A percentile compares a stretch with the other conserved stretches of the same genome.
phyloP scores from a whole-genome alignment of 2,797 vertebrate genomes.

The Alectoris magna region DNA sequence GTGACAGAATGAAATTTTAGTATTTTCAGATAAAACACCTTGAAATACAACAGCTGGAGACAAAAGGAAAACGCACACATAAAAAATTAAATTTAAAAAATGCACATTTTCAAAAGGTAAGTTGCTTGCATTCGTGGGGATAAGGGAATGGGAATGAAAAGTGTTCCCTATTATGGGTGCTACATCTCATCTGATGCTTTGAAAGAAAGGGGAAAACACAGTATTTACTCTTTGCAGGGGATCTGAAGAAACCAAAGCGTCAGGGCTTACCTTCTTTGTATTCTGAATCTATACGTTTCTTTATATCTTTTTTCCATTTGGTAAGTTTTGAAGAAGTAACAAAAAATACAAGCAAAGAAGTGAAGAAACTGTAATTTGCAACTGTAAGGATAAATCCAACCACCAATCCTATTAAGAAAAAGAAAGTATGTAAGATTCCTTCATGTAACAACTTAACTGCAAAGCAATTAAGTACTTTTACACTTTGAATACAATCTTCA shows the following conservation, averaged over 20 bases:
- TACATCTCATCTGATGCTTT: background rate
- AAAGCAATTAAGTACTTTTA: background rate
- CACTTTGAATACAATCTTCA: background rate
- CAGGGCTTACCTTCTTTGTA: slow-evolving; percentile 92
- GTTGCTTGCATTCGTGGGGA: background rate
- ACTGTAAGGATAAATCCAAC: slow-evolving; percentile 94
- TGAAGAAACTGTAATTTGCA: slow-evolving; percentile 96
- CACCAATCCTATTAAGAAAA: slow-evolving; percentile 81
- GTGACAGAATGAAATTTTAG: slow-evolving; percentile 1
- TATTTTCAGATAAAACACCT: background rate
- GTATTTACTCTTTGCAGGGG: background rate
- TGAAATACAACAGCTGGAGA: background rate
- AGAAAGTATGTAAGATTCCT: background rate
- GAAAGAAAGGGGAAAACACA: background rate
- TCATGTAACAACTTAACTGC: background rate
- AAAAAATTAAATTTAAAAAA: background rate
- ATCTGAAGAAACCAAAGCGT: background rate
- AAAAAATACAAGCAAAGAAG: slow-evolving; percentile 90
- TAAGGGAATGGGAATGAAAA: background rate
- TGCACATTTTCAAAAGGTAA: background rate
- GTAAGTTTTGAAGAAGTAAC: slow-evolving; percentile 93
- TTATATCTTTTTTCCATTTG: slow-evolving; percentile 88
- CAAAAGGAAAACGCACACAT: background rate
- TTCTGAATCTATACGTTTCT: slow-evolving; percentile 89
- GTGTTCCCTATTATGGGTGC: background rate